Evolutionary conservation across 2,113 vertebrate genomes (phyloP), one percentile per base, ranked within the genome.

Genomic region (Canis aureus): DNA sequence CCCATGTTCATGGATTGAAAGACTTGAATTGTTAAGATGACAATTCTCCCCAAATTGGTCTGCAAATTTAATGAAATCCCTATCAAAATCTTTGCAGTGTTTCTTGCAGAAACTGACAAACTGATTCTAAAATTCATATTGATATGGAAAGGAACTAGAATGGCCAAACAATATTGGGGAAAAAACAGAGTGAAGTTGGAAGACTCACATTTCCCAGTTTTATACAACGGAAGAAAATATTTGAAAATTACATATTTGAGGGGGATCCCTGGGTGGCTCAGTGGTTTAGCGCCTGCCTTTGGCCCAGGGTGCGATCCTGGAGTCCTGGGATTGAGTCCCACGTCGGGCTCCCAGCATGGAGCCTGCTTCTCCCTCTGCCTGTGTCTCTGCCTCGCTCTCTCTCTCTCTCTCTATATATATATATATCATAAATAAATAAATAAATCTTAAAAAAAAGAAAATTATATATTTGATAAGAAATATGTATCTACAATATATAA

Each of bases 21-120:
- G 12, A 84, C 29, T 62, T 95, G 95, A 74, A 62, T 80, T 89
- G 7, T 91, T 95, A 74, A 53, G 22, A 51, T 86, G 29, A 69
- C 25, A 59, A 74, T 73, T 38, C 11, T 80, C 13, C 22, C n/a
- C 29, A 62, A 76, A 83, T 23, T 73, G 49, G 12, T 57, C 32
- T 67, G 29, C 22, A 89, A 80, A 89, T 73, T 78, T 49, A 69
- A 27, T 49, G 27, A 2, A 64, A 32, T 62, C 27, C 1, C 25
- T 66, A 32, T 69, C 11, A 60, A 92, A 94, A 80, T 29, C 9
- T 12, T 79, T 51, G n/a, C 4, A 57, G 22, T 81, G 8, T 71
- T 92, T 27, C 22, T 55, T 94, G 29, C 27, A 93, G 80, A 82
- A 87, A 43, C 15, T 19, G 17, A 49, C 9, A 90, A 55, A 11